A percentile compares a stretch with the other conserved stretches of the same genome.
Conservation (phyloP, 2,888 invertebrate species). For the Esperia sulphurella region DNA sequence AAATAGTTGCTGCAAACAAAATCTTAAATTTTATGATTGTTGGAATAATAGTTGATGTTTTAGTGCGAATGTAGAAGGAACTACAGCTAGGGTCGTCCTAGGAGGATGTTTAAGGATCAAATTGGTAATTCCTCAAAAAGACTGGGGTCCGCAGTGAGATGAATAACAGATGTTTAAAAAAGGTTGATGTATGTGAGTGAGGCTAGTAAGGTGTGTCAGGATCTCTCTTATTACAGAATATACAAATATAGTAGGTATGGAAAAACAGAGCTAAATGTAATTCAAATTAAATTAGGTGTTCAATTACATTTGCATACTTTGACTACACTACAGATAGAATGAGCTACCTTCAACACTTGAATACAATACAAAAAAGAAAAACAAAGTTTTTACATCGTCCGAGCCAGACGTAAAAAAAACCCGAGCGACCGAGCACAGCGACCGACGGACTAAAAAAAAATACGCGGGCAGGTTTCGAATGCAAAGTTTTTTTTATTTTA, state of each 20-base stretch:
- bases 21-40: not conserved
- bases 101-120: too few species aligned
- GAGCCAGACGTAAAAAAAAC: conserved; percentile 73
- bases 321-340: not conserved
- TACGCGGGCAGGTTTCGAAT: conserved; percentile 74
- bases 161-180: too few species aligned
- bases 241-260: too few species aligned
- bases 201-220: too few species aligned
- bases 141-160: too few species aligned
- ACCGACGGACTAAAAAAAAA: conserved; percentile 59
- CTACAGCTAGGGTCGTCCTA: too few species aligned
- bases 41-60: not conserved
- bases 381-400: conserved; percentile 15
- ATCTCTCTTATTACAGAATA: too few species aligned
- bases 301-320: not conserved
- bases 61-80: too few species aligned
- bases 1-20: conserved; percentile 58
- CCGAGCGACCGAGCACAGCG: conserved; percentile 47
- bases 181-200: too few species aligned
- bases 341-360: conserved; percentile 5
- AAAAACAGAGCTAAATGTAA: too few species aligned
- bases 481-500: conserved; percentile 45
- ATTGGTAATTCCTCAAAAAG: too few species aligned
- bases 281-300: too few species aligned
- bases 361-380: conserved; percentile 24